Evolutionary conservation across 2,888 invertebrate genomes (phyloP), one percentile per base, ranked within the genome.

Genomic region (Spisula solida): DNA sequence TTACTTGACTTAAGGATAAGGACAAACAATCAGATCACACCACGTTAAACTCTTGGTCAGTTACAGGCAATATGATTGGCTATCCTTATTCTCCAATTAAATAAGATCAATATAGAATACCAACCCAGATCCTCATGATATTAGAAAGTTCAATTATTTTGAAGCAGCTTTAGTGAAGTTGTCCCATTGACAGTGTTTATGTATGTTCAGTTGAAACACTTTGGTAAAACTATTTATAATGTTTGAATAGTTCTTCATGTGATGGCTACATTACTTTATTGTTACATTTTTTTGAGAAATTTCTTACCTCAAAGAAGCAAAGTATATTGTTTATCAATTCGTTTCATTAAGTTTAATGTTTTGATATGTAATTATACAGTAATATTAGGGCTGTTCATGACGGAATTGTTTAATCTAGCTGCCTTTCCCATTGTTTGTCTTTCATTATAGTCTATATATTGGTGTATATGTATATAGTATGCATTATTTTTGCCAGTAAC

Each of bases 371-470:
- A n/a, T n/a, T n/a, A n/a, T n/a, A n/a, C n/a, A n/a, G n/a, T n/a
- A n/a, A 75, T 18, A 75, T 31, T 34, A 75, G 75, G 75, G 75
- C 75, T 75, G 34, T 75, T 75, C 75, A 75, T 75, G 75, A 75
- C 75, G 14, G 18, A 31, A 34, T 75, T 31, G 14, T 75, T 75
- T 75, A 75, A 75, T 12, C 75, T 75, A 75, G 75, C 75, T 75
- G 75, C 75, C 75, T 75, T 75, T 75, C 29, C 70, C 75, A 29
- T 75, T 75, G 34, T 16, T 34, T 75, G 75, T 75, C 75, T 75
- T 75, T 75, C 75, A 75, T 75, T 75, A 31, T 75, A 34, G 12
- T 75, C 29, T 75, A 31, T 75, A 25, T 75, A 31, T 75, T 75
- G 34, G 29, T 34, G 75, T 75, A 75, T 34, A 5, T 75, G 34